These are phyloP conservation scores for Pyrgus malvae DNA, from an alignment of 2,888 invertebrate species.

Conservation along the genomic window DNA sequence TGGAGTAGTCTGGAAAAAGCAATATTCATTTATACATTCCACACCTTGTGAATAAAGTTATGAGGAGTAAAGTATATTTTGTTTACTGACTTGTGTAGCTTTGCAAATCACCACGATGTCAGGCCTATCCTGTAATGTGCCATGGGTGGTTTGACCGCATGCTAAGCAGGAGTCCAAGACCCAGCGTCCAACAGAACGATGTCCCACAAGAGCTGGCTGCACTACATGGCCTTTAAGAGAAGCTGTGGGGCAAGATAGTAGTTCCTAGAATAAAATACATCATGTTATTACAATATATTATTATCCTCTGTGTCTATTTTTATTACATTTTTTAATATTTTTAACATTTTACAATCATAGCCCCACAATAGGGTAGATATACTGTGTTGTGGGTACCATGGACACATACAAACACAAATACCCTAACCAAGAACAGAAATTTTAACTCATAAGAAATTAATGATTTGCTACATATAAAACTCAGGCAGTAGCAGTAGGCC, in stretches of 20 bases:
- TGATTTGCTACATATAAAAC: no score
- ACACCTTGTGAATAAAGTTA: not conserved
- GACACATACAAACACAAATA: no score
- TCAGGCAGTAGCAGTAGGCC: no score
- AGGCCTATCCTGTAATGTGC: conserved; percentile 78
- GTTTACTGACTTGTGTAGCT: conserved; percentile 79
- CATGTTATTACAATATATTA: no score
- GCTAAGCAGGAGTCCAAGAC: conserved; percentile 83
- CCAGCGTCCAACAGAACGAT: conserved; percentile 82
- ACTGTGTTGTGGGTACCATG: no score
- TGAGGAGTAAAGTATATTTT: not conserved
- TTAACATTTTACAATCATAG: no score
- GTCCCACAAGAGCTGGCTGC: conserved; percentile 81
- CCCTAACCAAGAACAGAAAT: no score
- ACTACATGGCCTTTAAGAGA: conserved; percentile 77
- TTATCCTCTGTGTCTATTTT: no score
- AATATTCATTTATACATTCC: conserved; percentile 16
- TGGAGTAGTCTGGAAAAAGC: conserved; percentile 73
- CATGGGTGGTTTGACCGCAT: conserved; percentile 84
- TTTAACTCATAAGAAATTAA: no score
- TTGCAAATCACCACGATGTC: conserved; percentile 79
- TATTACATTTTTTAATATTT: not conserved
- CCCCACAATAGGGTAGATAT: no score
- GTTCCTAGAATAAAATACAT: conserved; percentile 57
- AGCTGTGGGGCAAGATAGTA: conserved; percentile 74